phyloP scores from a whole-genome alignment of 2,797 vertebrate genomes.

The Gorsachius magnificus region DNA sequence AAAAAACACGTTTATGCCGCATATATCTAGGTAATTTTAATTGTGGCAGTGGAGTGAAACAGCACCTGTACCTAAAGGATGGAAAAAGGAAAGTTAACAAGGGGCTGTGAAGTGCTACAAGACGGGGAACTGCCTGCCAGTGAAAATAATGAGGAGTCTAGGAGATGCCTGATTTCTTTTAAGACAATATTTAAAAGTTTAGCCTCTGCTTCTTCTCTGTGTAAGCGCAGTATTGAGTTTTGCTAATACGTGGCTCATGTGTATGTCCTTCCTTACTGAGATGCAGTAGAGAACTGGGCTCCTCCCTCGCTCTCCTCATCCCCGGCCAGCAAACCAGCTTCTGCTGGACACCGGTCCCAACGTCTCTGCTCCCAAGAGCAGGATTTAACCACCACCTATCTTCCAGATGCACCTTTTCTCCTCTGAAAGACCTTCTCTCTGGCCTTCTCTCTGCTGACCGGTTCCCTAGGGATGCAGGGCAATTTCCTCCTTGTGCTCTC shows the following conservation, averaged over 20 bases:
- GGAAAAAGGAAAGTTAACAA: neutral
- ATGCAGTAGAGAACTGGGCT: neutral
- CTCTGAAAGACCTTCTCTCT: neutral
- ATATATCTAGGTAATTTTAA: neutral
- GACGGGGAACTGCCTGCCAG: neutral
- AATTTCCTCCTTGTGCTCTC: neutral
- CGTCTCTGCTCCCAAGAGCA: accelerated
- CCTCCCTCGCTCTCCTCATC: neutral
- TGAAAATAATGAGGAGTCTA: neutral
- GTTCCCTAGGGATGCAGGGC: neutral
- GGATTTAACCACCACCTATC: neutral
- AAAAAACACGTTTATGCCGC: neutral
- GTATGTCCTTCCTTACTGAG: neutral
- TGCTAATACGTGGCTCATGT: neutral
- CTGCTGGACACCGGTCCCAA: neutral
- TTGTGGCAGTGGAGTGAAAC: neutral
- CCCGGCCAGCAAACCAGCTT: neutral
- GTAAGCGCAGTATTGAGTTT: neutral
- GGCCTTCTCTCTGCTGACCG: neutral
- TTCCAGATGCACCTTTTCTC: neutral
- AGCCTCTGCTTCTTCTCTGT: neutral
- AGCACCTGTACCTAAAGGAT: neutral
- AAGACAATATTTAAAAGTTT: neutral
- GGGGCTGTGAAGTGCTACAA: neutral
- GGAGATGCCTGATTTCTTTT: neutral